Evolutionary conservation across 64 coral and sea anemone genomes (phyloP).

Genomic region (Orbicella faveolata): DNA sequence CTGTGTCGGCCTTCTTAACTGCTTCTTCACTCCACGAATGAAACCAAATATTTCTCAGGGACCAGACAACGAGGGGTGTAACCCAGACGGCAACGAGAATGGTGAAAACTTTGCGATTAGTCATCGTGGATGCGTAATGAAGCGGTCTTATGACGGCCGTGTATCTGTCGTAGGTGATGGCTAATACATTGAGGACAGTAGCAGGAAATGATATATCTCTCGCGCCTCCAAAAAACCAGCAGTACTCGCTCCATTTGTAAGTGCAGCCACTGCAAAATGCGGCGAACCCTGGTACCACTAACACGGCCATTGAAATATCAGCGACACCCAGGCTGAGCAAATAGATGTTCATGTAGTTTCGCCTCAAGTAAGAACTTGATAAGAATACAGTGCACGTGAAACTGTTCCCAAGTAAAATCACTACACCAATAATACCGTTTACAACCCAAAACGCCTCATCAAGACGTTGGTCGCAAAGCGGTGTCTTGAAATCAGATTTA

Average conservation of each 20-base stretch:
- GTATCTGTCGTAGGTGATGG: conserved; percentile 52
- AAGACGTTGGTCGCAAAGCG: conserved; percentile 5
- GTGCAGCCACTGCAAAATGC: conserved; percentile 58
- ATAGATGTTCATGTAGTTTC: conserved; percentile 67
- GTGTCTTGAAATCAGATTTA: background rate
- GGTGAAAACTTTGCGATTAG: conserved; percentile 4
- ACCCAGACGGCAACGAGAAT: conserved; percentile 13
- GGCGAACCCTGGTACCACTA: conserved; percentile 54
- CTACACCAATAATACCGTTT: conserved; percentile 43
- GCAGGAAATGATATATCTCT: conserved; percentile 36
- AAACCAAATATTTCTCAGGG: conserved; percentile 11
- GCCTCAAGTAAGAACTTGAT: conserved; percentile 32
- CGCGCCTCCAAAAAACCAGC: conserved; percentile 26
- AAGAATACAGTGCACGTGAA: conserved; percentile 65
- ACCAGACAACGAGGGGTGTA: background rate
- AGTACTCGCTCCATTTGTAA: conserved; percentile 10
- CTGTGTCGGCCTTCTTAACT: background rate
- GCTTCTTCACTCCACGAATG: background rate
- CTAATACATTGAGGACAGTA: conserved; percentile 12
- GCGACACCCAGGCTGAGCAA: conserved; percentile 48
- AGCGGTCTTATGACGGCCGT: conserved; percentile 37
- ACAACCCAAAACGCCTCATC: conserved; percentile 59
- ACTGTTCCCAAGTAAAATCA: conserved; percentile 51
- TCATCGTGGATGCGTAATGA: conserved; percentile 42
- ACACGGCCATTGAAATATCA: conserved; percentile 48